A percentile compares a stretch with the other conserved stretches of the same genome.
Evolutionary conservation across 2,113 vertebrate species (phyloP).

Genomic region (Mastomys coucha): DNA sequence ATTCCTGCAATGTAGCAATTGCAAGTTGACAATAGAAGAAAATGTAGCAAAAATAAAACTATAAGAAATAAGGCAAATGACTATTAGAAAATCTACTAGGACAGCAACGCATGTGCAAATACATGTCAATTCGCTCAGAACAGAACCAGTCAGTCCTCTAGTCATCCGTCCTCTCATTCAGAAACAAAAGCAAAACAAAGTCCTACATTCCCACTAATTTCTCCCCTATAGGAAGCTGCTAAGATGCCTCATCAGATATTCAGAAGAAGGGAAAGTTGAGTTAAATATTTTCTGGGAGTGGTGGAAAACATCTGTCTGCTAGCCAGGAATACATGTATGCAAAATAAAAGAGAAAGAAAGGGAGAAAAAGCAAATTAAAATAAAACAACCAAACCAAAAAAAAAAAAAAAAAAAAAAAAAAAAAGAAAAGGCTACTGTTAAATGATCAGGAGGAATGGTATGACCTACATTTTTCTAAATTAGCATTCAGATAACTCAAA

Average conservation of each 20-base stretch:
- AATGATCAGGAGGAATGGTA: conserved; percentile 93
- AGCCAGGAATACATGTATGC: conserved; percentile 86
- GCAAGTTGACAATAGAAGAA: conserved; percentile 98
- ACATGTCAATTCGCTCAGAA: conserved; percentile 92
- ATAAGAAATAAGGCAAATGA: conserved; percentile 94
- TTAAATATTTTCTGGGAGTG: conserved; percentile 89
- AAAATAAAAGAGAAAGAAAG: conserved; percentile 80
- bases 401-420: conserved; percentile 77
- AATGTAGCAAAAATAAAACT: conserved; percentile 88
- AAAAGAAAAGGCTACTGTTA: conserved; percentile 91
- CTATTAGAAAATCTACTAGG: conserved; percentile 92
- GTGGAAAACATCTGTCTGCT: conserved; percentile 90
- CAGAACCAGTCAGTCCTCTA: conserved; percentile 91
- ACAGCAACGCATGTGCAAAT: conserved; percentile 95
- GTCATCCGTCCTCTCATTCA: conserved; percentile 85
- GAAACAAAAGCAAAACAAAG: conserved; percentile 86
- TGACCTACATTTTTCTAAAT: conserved; percentile 94
- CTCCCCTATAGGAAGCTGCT: conserved; percentile 88
- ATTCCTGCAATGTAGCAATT: conserved; percentile 93
- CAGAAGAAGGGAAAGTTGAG: conserved; percentile 87
- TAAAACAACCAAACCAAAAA: conserved; percentile 76
- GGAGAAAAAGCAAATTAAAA: conserved; percentile 76
- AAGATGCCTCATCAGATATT: conserved; percentile 95
- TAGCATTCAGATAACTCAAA: conserved; percentile 96
- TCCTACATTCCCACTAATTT: conserved; percentile 91